These are phyloP conservation scores for Arothron firmamentum DNA, from an alignment of 2,113 vertebrate species.

Conservation along the genomic window DNA sequence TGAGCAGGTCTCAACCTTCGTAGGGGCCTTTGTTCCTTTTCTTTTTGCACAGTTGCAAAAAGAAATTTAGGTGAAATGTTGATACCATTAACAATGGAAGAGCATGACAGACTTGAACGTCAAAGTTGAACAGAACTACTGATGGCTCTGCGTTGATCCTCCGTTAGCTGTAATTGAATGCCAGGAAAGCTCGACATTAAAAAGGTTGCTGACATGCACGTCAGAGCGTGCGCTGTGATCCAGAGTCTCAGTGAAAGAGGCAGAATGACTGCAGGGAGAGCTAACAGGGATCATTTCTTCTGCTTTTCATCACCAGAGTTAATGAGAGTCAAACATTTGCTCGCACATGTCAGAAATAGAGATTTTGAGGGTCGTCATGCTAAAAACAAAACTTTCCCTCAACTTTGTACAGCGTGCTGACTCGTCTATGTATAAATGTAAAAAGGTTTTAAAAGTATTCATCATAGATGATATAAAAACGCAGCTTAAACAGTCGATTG, in stretches of 20 bases:
- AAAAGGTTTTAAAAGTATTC: too few relatives aligned
- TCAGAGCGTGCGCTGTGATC: constrained; percentile 19
- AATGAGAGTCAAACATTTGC: constrained; percentile 10
- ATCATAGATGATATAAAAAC: too few relatives aligned
- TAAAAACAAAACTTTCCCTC: not conserved
- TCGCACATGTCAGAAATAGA: not conserved
- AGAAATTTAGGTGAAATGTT: too few relatives aligned
- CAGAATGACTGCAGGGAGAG: constrained; percentile 11
- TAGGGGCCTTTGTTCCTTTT: too few relatives aligned
- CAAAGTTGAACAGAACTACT: too few relatives aligned
- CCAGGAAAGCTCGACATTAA: constrained; percentile 13
- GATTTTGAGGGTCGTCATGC: not conserved
- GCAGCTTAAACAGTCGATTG: too few relatives aligned
- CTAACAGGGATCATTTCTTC: constrained; percentile 1
- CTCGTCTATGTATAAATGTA: too few relatives aligned
- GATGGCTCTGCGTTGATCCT: constrained; percentile 9
- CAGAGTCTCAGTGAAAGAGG: not conserved
- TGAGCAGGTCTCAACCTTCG: too few relatives aligned
- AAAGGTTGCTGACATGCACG: constrained; percentile 12
- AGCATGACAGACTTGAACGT: too few relatives aligned
- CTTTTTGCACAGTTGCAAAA: too few relatives aligned
- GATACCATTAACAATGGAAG: too few relatives aligned
- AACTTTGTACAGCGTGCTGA: too few relatives aligned
- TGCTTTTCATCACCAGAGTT: constrained; percentile 7
- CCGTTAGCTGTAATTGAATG: constrained; percentile 29